Evolutionary conservation across 2,797 vertebrate species (phyloP).

Genomic region (Periparus ater): DNA sequence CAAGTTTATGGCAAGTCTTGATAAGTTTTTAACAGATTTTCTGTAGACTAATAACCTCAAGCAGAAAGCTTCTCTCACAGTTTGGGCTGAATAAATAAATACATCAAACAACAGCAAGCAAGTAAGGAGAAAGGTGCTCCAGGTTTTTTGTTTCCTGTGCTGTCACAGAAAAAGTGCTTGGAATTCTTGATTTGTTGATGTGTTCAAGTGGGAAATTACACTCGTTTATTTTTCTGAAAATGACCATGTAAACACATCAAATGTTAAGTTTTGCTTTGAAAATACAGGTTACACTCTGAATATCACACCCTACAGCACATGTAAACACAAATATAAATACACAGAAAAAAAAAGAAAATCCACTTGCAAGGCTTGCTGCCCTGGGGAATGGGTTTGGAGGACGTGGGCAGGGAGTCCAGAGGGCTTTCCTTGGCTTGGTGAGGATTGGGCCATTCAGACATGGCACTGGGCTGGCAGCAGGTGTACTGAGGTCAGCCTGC

Average conservation of each 20-base stretch:
- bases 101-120: neutral
- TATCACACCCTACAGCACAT: rapidly evolving
- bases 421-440: rapidly evolving
- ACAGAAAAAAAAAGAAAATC: too few relatives aligned
- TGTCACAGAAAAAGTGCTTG: neutral
- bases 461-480: rapidly evolving
- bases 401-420: neutral
- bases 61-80: neutral
- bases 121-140: neutral
- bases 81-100: neutral
- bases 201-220: neutral
- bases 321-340: neutral
- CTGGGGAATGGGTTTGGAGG: neutral
- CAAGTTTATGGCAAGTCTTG: neutral
- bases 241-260: neutral
- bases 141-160: neutral
- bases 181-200: neutral
- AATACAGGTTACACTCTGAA: neutral
- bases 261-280: neutral
- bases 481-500: neutral
- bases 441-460: neutral
- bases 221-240: neutral
- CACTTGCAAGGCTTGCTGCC: neutral
- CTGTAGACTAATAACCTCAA: neutral
- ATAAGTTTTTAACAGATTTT: neutral